Evolutionary conservation across 92 coral and sea anemone genomes (phyloP), one percentile per base, ranked within the genome.

Genomic region (Epizoanthus stellaris): DNA sequence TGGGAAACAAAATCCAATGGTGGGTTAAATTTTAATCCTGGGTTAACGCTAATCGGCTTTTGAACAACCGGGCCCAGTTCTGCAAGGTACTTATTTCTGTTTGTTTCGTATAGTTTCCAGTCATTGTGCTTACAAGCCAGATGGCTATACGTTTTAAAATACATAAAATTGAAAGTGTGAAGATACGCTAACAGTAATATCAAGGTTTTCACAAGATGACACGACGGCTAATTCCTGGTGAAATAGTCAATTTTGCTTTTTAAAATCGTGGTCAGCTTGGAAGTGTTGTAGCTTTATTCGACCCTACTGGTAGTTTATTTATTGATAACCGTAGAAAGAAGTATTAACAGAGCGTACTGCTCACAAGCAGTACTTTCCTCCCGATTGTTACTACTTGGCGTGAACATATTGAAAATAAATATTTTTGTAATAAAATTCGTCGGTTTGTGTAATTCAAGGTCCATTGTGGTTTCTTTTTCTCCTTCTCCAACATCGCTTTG

Each of bases 371-470:
- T 68, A 6, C 15, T 17, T 4, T 14, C 52, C 10, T 25, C 15
- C 5, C 20, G 4, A 68, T 15, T 14, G 73, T 38, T 11, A 38
- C 17, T 66, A 12, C 42, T 66, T 5, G 39, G 70, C 4, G 70
- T 66, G 70, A 66, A 66, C 70, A 34, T 52, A 9, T 68, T 68
- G 20, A 38, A 1, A 68, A 68, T 68, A 68, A 68, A 68, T 68
- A 68, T 68, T 68, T 68, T 68, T 68, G 45, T 68, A 68, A 25
- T 68, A 68, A 38, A 10, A 17, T 20, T 7, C 11, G 5, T 17
- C 25, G 3, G 21, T 60, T 16, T 61, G 20, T 61, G 6, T 61
- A 61, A 61, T 20, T 17, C 15, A 0, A 15, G 5, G 21, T 5
- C 64, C n/a, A 15, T 15, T 13, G 4, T 59, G 69, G 1, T 9